Evolutionary conservation across 2,113 vertebrate genomes (phyloP).

Genomic region (Desmodus rotundus): DNA sequence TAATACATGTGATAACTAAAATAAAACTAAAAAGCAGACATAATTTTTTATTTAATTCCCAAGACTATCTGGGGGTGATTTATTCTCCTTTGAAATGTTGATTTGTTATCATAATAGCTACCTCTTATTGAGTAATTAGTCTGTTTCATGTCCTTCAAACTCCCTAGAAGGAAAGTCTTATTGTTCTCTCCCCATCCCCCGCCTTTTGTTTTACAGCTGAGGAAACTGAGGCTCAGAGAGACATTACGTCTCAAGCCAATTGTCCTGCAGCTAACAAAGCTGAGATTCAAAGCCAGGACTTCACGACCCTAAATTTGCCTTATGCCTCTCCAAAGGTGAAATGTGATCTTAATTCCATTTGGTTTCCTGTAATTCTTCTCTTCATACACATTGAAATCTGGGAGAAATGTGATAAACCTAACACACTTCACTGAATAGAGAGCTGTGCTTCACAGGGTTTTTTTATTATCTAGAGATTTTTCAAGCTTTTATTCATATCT

Average conservation of each 20-base stretch:
- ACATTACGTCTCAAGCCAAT: neutral
- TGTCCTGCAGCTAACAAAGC: neutral
- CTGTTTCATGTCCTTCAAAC: neutral
- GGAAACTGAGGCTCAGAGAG: neutral
- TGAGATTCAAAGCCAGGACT: neutral
- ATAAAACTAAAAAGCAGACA: neutral
- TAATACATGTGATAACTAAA: neutral
- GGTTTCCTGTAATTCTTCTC: neutral
- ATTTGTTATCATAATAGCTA: neutral
- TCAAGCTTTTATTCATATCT: neutral
- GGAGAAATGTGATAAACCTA: neutral
- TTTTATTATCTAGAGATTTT: neutral
- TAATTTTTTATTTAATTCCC: neutral
- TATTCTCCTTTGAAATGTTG: neutral
- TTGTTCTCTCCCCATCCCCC: fast-evolving
- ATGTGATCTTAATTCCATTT: neutral
- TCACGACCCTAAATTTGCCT: neutral
- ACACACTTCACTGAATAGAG: neutral
- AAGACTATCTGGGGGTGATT: neutral
- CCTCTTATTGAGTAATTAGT: neutral
- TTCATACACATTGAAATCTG: neutral
- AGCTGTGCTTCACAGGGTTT: neutral
- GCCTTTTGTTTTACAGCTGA: neutral
- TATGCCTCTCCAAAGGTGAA: neutral
- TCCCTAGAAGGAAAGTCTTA: neutral